phyloP scores from a whole-genome alignment of 2,113 vertebrate genomes.

The Sceloporus undulatus region DNA sequence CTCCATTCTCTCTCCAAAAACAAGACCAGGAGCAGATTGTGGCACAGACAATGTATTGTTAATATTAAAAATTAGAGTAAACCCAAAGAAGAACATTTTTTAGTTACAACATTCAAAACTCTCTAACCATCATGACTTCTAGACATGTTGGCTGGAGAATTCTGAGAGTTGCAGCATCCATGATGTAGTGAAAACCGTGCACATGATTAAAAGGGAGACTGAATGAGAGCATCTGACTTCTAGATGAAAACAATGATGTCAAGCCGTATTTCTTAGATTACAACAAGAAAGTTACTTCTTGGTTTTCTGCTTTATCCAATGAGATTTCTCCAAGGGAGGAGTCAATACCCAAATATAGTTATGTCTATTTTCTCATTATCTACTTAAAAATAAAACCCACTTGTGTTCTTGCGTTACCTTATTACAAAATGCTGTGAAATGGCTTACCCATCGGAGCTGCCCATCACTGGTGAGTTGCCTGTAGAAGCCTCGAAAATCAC shows the following conservation, averaged over 20 bases:
- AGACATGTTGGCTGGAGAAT: too few species aligned
- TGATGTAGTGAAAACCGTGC: neutral
- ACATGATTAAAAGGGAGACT: neutral
- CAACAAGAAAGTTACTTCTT: neutral
- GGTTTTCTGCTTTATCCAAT: neutral
- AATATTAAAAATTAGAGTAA: too few species aligned
- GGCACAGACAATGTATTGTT: too few species aligned
- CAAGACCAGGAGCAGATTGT: too few species aligned
- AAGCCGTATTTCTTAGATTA: neutral
- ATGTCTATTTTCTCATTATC: neutral
- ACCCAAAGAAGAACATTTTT: too few species aligned
- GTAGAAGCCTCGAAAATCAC: conserved; percentile 83
- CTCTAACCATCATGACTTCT: too few species aligned
- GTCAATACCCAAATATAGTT: neutral
- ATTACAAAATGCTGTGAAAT: neutral
- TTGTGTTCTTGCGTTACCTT: neutral
- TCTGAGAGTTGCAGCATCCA: too few species aligned
- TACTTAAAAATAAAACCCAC: neutral
- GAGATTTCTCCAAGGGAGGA: neutral
- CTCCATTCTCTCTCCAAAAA: too few species aligned
- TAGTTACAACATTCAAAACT: too few species aligned
- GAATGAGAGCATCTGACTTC: neutral
- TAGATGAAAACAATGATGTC: neutral
- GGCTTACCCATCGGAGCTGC: conserved; percentile 84
- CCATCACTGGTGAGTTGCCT: conserved; percentile 80